Conservation (phyloP, 1,140 invertebrate genomes). For the Arion vulgaris region DNA sequence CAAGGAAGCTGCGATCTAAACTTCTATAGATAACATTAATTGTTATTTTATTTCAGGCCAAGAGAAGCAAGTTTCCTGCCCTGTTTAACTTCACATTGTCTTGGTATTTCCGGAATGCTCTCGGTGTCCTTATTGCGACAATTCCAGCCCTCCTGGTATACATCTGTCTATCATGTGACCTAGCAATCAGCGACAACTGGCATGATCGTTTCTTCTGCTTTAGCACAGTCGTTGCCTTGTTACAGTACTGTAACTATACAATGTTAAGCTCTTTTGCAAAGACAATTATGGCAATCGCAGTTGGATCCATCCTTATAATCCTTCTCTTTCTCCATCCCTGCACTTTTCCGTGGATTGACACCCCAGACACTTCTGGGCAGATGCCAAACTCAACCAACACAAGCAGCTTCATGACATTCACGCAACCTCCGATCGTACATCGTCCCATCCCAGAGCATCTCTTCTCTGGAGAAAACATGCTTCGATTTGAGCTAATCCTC, state of each 20-base stretch:
- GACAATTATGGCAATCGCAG: conserved; percentile 85
- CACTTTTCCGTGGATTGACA: not conserved
- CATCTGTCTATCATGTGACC: conserved; percentile 81
- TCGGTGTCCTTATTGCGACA: conserved; percentile 86
- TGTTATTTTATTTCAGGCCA: conserved; percentile 37
- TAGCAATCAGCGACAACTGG: conserved; percentile 51
- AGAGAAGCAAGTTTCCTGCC: conserved; percentile 41
- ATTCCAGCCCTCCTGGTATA: conserved; percentile 87
- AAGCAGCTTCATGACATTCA: not conserved
- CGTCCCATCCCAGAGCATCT: conserved; percentile 39
- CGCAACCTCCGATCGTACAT: not conserved
- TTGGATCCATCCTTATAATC: conserved; percentile 81
- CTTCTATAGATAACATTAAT: too few species aligned
- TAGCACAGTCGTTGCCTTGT: conserved; percentile 82
- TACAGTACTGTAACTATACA: conserved; percentile 95
- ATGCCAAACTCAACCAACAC: not conserved
- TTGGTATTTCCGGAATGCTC: conserved; percentile 92
- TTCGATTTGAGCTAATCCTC: conserved; percentile 82
- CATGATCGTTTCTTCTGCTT: conserved; percentile 76
- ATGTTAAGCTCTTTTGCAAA: conserved; percentile 96
- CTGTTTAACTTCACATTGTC: conserved; percentile 48
- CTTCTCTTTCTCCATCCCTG: conserved; percentile 61
- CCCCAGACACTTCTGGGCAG: not conserved
- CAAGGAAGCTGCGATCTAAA: too few species aligned
- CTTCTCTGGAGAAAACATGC: conserved; percentile 55